Evolutionary conservation across 2,888 invertebrate species (phyloP), one percentile per base, ranked within the genome.

Genomic region (Caenorhabditis zanzibari): DNA sequence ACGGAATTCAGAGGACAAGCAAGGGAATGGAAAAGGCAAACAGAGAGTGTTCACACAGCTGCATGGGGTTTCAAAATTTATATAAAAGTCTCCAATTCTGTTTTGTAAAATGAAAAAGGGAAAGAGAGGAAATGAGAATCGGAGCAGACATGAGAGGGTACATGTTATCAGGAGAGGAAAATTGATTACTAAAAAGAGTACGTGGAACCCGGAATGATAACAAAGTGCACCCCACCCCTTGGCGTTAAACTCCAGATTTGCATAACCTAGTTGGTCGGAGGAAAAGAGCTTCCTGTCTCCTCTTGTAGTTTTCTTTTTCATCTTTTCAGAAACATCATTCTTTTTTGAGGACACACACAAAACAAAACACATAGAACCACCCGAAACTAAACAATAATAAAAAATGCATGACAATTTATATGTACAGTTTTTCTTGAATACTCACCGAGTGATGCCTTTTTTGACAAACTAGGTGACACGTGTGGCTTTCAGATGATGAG

Each of bases 321-420:
- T 52, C 19, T 35, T 22, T 24, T 38, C 24, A 61, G 41, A 41
- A 41, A 61, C 61, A 61, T 41, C 41, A 61, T 41, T 47, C 32
- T 58, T 47, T 58, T 32, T n/a, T 54, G 44, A 22, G 35, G n/a
- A 49, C 24, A 38, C 52, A 58, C 47, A 59, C 73, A 61, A 49
- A 35, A 75, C 66, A 49, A 75, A 35, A 19, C 24, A 66, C 47
- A 54, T 16, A 47, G 32, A 44, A 24, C 16, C 69, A 35, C 16
- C 58, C 4, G 66, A 58, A 76, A 75, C 66, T 61, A 71, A 69
- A 77, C 69, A 77, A 77, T 69, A 69, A 69, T 77, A 61, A 71
- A 77, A 77, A 77, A 77, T 77, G 77, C 77, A 77, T 77, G 71
- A 59, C 69, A 63, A 77, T 77, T 63, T 77, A 69, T 77, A 77